Percentiles rank a stretch among this genome's conserved stretches.
Evolutionary conservation across 2,113 vertebrate genomes (phyloP).

Genomic region (Anser cygnoides): DNA sequence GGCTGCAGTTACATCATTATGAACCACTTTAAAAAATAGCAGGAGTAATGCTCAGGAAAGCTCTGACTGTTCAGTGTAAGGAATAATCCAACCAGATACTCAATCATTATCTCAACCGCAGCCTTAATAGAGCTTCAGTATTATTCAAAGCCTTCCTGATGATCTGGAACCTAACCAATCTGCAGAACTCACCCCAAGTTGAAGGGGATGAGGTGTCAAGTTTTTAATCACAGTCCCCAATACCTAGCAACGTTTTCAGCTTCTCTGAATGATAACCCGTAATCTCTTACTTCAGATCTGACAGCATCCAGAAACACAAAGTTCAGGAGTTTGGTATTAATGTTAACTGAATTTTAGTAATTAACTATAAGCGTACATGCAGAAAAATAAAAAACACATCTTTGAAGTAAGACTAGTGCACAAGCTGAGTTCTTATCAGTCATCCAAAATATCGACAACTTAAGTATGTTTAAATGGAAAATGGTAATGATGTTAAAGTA

Average conservation of each 20-base stretch:
- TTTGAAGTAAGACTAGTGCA: not conserved
- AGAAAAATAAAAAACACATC: not conserved
- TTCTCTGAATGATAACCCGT: not conserved
- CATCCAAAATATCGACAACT: not conserved
- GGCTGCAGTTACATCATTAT: not conserved
- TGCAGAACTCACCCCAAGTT: not conserved
- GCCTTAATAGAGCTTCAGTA: not conserved
- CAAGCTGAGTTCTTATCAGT: not conserved
- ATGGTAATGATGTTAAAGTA: not conserved
- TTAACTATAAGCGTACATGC: not conserved
- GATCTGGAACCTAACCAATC: not conserved
- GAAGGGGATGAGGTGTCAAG: not conserved
- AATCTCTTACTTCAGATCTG: not conserved
- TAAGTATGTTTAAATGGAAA: not conserved
- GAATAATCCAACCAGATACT: not conserved
- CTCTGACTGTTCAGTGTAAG: no score
- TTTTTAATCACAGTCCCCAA: not conserved
- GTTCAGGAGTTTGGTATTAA: not conserved
- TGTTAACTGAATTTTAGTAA: not conserved
- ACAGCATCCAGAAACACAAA: not conserved
- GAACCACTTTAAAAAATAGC: not conserved
- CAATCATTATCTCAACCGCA: not conserved
- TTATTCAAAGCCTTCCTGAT: not conserved
- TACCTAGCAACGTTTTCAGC: not conserved
- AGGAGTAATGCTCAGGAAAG: not conserved